phyloP scores from a whole-genome alignment of 2,113 vertebrate genomes.

The Nyctibius bracteatus region DNA sequence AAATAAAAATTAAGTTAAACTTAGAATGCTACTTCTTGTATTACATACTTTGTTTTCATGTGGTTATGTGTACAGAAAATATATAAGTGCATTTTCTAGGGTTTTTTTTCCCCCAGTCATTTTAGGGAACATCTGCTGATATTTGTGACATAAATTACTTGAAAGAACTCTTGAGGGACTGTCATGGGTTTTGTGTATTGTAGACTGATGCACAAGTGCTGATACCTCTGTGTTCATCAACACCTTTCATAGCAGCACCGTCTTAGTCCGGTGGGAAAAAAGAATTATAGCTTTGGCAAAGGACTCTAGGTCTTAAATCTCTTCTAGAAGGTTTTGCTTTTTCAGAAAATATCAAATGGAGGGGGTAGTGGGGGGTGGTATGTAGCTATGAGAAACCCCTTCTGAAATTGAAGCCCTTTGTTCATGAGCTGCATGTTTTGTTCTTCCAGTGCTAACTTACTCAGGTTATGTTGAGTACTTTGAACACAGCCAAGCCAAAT shows the following conservation, averaged over 20 bases:
- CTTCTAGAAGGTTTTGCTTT: background rate
- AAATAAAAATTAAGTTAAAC: background rate
- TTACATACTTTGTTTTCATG: background rate
- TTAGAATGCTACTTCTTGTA: background rate
- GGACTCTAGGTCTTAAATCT: background rate
- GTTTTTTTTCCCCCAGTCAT: background rate
- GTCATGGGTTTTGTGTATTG: background rate
- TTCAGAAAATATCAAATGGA: background rate
- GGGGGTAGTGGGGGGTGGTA: accelerated
- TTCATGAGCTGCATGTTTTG: background rate
- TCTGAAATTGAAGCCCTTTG: background rate
- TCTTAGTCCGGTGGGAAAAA: background rate
- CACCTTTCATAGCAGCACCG: background rate
- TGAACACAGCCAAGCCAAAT: background rate
- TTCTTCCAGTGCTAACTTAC: background rate
- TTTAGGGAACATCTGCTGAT: background rate
- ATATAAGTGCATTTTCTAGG: background rate
- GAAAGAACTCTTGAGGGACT: background rate
- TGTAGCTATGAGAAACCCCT: background rate
- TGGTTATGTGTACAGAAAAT: background rate
- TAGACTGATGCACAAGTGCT: background rate
- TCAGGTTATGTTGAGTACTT: background rate
- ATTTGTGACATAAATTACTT: background rate
- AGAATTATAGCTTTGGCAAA: background rate
- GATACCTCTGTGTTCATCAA: background rate